Evolutionary conservation across 2,797 vertebrate genomes (phyloP), one percentile per base, ranked within the genome.

Genomic region (Hipposideros larvatus): DNA sequence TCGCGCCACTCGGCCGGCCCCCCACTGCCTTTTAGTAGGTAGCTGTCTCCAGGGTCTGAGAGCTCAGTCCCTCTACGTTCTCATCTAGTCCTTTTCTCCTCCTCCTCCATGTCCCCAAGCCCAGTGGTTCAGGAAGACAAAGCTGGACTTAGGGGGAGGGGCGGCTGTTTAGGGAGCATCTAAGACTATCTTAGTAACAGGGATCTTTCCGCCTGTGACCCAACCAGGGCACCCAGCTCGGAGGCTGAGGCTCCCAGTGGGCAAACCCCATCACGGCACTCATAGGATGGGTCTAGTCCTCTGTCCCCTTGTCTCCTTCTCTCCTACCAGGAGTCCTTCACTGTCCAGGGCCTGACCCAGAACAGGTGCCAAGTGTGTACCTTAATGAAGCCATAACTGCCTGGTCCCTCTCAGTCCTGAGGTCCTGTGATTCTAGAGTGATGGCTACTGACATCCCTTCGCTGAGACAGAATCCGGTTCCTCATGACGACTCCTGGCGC

Each of bases 211-310:
- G 46, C 61, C 66, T 7, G 5, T 77, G 71, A 31, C 46, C 28
- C 43, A 28, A 1, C 31, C 37, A 26, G 31, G 37, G 2, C 65
- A 18, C 71, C n/a, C 53, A n/a, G 31, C 43, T 77, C 48, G 46
- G 37, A 28, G 21, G 75, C 18, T 7, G 31, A 51, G 14, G 16
- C 48, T 43, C 22, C 46, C 57, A 5, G 34, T 7, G 43, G 46
- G 26, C 74, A 48, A 24, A 4, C 26, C 28, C 10, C 4, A 21
- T 21, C 7, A 1, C 4, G 0, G 19, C 28, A 18, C 24, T 37
- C 41, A 1, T 4, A 16, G 21, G 0, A 0, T n/a, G 78, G n/a
- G 13, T 59, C 46, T 55, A 41, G 19, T 11, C 7, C 0, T 7
- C 46, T 19, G 7, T 24, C 51, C 7, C 24, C 57, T 57, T 57